Evolutionary conservation across 2,797 vertebrate species (phyloP), one percentile per base, ranked within the genome.

Genomic region (Peromyscus melanophrys): DNA sequence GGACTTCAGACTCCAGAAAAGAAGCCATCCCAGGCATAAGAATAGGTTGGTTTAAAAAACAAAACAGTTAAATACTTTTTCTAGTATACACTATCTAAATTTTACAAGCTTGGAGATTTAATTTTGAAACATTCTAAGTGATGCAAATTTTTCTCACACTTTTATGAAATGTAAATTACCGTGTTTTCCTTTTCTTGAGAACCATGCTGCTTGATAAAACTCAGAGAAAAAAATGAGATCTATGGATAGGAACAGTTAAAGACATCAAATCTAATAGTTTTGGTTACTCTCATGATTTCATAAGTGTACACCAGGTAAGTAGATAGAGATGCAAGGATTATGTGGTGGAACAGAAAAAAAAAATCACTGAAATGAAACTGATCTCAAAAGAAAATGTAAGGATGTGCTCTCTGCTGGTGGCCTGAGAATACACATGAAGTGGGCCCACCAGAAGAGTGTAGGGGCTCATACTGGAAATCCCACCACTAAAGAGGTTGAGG

Each of bases 381-480:
- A 52, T 43, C 29, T 77, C 27, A 77, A 29, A 23, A 29, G 27
- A 59, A 34, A 34, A 43, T 17, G 9, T n/a, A 27, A 76, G 49
- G 25, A 29, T 23, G 31, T 13, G 6, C 4, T 23, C 4, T 11
- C 11, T 10, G 0, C 25, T 87, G 61, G 6, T 4, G 3, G 49
- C 78, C 17, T 0, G n/a, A n/a, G 34, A 46, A 9, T 12, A 11
- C 1, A 27, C 1, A 29, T 61, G 8, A 57, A 52, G 5, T 11
- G 6, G 6, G 1, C 0, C 11, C 10, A 29, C 9, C 21, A 3
- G 17, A n/a, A 29, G 9, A 8, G 3, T 61, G 19, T 13, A 31
- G 37, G 3, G 55, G 52, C 57, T 77, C 52, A 34, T 3, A 21
- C 21, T 0, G 0, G 73, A n/a, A 46, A 61, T 0, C 6, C 40